Base-by-base conservation (phyloP, 53 echinoderm and acorn worm genomes). In the Holothuria scabra region DNA sequence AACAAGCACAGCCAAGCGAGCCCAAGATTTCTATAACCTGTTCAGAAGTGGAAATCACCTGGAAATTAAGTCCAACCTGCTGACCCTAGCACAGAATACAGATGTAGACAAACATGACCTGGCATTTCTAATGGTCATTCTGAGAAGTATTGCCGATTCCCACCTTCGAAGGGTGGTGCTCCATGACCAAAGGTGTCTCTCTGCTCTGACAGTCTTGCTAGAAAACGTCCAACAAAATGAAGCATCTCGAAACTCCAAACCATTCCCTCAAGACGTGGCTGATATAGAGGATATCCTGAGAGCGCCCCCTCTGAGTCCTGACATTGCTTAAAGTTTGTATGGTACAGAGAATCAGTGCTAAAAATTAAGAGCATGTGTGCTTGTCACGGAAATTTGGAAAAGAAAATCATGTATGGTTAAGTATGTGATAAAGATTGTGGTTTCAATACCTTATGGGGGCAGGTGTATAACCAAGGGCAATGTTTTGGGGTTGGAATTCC, bases 11-110 rank as follows among this genome's bases (percentile, higher is more conserved):
- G 34, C 20, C 63, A 83, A 74, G 11, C 84, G 74, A 70, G 91
- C 91, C 14, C 57, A 44, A 12, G 88, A 90, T 76, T 95, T 95
- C 82, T 95, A 95, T 82, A 44, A 85, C 85, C 88, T 95, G 34
- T 95, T 95, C 85, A 84, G 95, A 29, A 95, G 95, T 59, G 78
- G 86, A 29, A 95, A 90, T 85, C 86, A 92, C 81, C 86, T 86
- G 26, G 90, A 95, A 76, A 75, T 95, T 76, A 86, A 82, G 8
- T 38, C 46, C n/a, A 92, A 95, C 81, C 81, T 95, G 26, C 12
- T 60, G 10, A 82, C 60, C 28, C 84, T 95, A 31, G 86, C 95
- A 22, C 70, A 72, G 8, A 88, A 92, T 41, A 49, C 75, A 28
- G 65, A 84, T 71, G 85, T 95, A 13, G 95, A 95, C 74, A 88